phyloP scores from a whole-genome alignment of 2,888 invertebrate genomes.

The Sphecodes monilicornis region DNA sequence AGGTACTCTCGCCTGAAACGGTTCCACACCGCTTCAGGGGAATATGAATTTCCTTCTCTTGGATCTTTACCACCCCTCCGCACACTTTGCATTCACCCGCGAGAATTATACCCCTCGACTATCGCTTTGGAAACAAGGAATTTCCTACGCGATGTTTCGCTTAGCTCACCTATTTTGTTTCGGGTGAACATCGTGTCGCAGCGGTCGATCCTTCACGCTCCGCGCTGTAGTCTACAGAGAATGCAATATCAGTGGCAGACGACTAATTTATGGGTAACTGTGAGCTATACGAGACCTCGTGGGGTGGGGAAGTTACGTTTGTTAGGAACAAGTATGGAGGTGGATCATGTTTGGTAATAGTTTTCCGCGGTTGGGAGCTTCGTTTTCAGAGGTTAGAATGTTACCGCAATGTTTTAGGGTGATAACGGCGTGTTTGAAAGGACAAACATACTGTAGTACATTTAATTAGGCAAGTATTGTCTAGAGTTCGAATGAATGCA shows the following conservation, averaged over 20 bases:
- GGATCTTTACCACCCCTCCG: neutral
- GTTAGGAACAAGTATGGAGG: neutral
- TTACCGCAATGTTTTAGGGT: too few relatives aligned
- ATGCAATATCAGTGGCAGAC: conserved; percentile 4
- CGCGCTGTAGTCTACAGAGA: neutral
- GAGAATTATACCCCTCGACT: neutral
- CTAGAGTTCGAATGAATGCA: too few relatives aligned
- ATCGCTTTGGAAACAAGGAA: neutral
- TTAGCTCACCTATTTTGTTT: neutral
- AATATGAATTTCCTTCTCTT: neutral
- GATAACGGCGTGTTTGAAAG: too few relatives aligned
- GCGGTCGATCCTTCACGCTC: neutral
- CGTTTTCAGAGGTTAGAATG: too few relatives aligned
- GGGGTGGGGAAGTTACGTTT: neutral
- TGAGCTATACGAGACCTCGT: neutral
- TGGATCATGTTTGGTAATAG: neutral
- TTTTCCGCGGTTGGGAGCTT: neutral
- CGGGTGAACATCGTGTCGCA: conserved; percentile 1
- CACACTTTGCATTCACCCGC: too few relatives aligned
- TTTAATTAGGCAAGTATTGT: too few relatives aligned
- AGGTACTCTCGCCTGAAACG: neutral
- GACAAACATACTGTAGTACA: too few relatives aligned
- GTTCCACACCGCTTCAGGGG: neutral
- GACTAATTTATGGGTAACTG: conserved; percentile 3
- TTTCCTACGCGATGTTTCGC: conserved; percentile 6